Percentiles rank a stretch among this genome's conserved stretches.
Evolutionary conservation across 1,140 invertebrate species (phyloP).

Genomic region (Ephestia elutella): DNA sequence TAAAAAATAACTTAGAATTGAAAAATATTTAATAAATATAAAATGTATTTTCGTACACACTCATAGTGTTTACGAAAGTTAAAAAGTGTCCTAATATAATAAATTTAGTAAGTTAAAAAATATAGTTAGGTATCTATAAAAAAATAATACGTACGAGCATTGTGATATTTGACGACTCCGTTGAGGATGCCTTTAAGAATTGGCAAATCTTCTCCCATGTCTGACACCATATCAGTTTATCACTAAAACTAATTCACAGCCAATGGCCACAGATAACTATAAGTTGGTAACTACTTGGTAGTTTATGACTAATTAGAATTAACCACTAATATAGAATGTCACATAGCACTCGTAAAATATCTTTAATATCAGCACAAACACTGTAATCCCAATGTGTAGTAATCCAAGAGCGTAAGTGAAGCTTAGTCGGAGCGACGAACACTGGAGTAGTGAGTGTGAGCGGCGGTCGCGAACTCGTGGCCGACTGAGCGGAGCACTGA

Average conservation of each 20-base stretch:
- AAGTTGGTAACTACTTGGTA: slow-evolving; percentile 60
- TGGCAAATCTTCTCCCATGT: slow-evolving; percentile 89
- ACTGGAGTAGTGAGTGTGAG: slow-evolving; percentile 41
- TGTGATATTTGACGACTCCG: slow-evolving; percentile 90
- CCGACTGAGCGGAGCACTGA: slow-evolving; percentile 55
- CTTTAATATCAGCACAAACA: slow-evolving; percentile 42
- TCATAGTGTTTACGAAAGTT: too few species aligned
- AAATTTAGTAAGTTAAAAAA: too few species aligned
- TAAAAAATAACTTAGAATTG: too few species aligned
- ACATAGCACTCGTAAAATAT: slow-evolving; percentile 55
- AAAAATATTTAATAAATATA: too few species aligned
- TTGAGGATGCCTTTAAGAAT: slow-evolving; percentile 91
- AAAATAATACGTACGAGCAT: slow-evolving; percentile 87
- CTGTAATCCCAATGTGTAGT: slow-evolving; percentile 62
- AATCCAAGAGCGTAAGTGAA: slow-evolving; percentile 48
- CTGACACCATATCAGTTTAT: slow-evolving; percentile 70
- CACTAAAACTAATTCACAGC: slow-evolving; percentile 70
- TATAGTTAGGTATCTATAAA: too few species aligned
- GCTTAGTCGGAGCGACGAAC: slow-evolving; percentile 34
- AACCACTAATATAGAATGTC: slow-evolving; percentile 43
- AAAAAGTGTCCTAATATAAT: too few species aligned
- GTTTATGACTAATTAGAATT: slow-evolving; percentile 39
- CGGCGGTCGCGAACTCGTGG: slow-evolving; percentile 52
- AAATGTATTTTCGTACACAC: too few species aligned
- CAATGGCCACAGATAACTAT: slow-evolving; percentile 61